These are phyloP conservation scores for Bombyx mori DNA, from an alignment of 1,140 invertebrate species.

Conservation along the genomic window DNA sequence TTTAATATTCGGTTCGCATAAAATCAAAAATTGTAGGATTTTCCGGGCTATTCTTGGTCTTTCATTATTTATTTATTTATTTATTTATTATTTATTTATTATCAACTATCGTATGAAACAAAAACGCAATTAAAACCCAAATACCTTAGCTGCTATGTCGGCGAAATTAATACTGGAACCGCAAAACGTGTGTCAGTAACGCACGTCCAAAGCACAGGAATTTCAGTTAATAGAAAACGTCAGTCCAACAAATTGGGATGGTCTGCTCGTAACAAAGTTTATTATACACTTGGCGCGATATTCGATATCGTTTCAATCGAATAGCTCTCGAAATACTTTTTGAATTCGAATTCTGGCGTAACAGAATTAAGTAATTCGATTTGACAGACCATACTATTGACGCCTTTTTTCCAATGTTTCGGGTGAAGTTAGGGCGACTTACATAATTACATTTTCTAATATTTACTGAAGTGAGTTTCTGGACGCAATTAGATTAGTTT, in stretches of 20 bases:
- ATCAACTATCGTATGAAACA: not conserved
- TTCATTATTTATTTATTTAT: no score
- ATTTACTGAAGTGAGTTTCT: not conserved
- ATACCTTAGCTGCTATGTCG: no score
- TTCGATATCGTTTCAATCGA: slow-evolving; percentile 39
- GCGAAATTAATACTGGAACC: no score
- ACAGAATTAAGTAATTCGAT: slow-evolving; percentile 23
- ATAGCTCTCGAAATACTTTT: slow-evolving; percentile 25
- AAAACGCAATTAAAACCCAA: not conserved
- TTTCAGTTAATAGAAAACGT: no score
- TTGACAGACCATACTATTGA: slow-evolving; percentile 8
- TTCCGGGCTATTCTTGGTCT: no score
- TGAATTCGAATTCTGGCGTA: slow-evolving; percentile 16
- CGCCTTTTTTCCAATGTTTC: slow-evolving; percentile 10
- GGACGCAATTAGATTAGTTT: slow-evolving; percentile 6
- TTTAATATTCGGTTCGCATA: no score
- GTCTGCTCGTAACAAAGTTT: slow-evolving; percentile 37
- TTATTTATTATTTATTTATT: no score
- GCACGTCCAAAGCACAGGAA: no score
- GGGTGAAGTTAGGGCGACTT: not conserved
- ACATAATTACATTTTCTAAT: slow-evolving; percentile 8
- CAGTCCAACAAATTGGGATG: slow-evolving; percentile 21
- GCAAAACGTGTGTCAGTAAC: no score
- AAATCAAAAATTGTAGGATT: no score
- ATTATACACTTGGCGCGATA: slow-evolving; percentile 37